Percentiles rank a stretch among this genome's conserved stretches.
These are phyloP conservation scores for Allobates femoralis DNA, from an alignment of 2,797 vertebrate genomes.

Conservation along the genomic window DNA sequence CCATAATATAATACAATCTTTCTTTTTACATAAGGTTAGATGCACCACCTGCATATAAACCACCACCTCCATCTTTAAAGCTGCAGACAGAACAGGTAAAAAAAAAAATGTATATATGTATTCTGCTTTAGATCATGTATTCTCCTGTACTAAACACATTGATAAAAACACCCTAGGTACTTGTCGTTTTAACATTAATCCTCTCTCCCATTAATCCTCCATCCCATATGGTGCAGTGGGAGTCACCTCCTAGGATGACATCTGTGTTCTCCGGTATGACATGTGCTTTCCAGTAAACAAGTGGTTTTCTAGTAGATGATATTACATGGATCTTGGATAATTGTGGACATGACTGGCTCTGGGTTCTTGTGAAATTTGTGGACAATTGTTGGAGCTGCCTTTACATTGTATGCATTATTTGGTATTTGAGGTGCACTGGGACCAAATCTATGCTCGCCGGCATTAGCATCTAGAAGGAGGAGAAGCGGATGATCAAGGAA, in stretches of 20 bases:
- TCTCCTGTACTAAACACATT: neutral
- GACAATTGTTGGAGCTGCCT: no score
- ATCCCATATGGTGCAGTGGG: conserved; percentile 43
- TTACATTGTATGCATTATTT: no score
- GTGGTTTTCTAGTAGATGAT: neutral
- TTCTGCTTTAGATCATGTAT: no score
- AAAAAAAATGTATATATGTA: neutral
- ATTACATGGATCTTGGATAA: neutral
- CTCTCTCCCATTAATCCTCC: conserved; percentile 27
- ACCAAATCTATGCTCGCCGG: no score
- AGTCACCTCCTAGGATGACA: conserved; percentile 17
- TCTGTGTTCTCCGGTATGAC: conserved; percentile 30
- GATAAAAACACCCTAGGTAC: neutral
- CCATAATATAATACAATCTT: neutral
- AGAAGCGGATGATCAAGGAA: no score
- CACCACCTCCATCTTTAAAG: conserved; percentile 69
- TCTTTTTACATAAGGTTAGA: conserved; percentile 66
- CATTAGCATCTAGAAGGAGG: no score
- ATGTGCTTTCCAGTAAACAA: neutral
- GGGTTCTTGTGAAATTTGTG: no score
- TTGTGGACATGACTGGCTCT: neutral
- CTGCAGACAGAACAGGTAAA: conserved; percentile 60
- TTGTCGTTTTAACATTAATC: conserved; percentile 39
- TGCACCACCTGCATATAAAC: conserved; percentile 73
- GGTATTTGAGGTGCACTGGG: no score